phyloP scores from a whole-genome alignment of 2,113 vertebrate species.

The Indri indri region DNA sequence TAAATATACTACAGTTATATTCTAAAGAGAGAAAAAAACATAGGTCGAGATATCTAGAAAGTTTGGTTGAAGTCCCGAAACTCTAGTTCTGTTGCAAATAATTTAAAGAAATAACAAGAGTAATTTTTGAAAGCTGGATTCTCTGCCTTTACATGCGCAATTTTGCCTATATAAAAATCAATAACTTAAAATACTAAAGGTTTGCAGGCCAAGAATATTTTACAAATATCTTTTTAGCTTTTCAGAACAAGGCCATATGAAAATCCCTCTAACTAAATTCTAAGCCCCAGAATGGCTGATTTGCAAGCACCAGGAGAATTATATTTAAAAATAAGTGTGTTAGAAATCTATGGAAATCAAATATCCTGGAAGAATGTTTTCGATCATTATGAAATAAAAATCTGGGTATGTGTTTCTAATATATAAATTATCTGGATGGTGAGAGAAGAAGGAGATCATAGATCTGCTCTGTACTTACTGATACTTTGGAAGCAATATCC shows the following conservation, averaged over 20 bases:
- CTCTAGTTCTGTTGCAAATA: not conserved
- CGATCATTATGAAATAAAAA: not conserved
- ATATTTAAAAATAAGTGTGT: conserved; percentile 9
- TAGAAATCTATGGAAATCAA: not conserved
- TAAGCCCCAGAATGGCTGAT: not conserved
- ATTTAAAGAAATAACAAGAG: not conserved
- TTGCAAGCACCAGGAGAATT: not conserved
- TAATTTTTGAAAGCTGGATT: not conserved
- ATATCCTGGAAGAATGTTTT: not conserved
- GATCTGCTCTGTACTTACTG: conserved; percentile 34
- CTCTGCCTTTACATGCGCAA: not conserved
- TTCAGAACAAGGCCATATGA: not conserved
- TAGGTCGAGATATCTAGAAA: not conserved
- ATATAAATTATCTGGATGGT: not conserved
- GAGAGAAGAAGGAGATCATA: not conserved
- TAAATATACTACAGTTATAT: not conserved
- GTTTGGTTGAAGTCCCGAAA: not conserved
- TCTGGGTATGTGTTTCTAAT: not conserved
- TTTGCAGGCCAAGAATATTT: not conserved
- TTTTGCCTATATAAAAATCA: not conserved
- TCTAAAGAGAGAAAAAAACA: not conserved
- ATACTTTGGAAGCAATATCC: conserved; percentile 21
- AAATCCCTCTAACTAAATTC: not conserved
- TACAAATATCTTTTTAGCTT: not conserved
- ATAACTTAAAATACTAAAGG: not conserved